Evolutionary conservation across 2,888 invertebrate genomes (phyloP), one percentile per base, ranked within the genome.

Genomic region (Uloborus plumipes): DNA sequence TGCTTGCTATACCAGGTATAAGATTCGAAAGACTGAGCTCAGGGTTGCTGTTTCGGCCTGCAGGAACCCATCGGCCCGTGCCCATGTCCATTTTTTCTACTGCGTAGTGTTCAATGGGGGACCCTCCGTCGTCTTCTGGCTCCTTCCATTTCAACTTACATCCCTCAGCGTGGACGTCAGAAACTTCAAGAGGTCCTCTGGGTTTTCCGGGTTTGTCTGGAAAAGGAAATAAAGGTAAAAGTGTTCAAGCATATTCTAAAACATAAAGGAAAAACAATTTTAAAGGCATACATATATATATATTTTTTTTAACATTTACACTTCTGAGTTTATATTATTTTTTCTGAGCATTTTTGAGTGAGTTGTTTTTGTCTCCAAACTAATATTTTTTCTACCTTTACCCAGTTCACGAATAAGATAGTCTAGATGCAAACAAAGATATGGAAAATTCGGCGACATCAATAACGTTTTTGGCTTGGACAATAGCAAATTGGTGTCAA

Each of bases 81-180:
- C 55, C 84, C 75, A 79, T 64, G 31, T 84, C 84, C 84, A 84
- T 84, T 88, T 96, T 97, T 89, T 99, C 99, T 66, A 99, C 93
- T 89, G 98, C 94, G 90, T 98, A 99, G 89, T 96, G 96, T 88
- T 96, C 96, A 88, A 98, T 95, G 50, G 98, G 97, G 85, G 93
- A 92, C 26, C 98, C 98, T 62, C 98, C 98, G 89, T 98, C 97
- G 90, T 98, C 97, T 88, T 94, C 93, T 0, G 98, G 98, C 67
- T 96, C 92, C 89, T 97, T 97, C 98, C 98, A 98, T 26, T 81
- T 88, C 81, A 98, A 92, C 85, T 95, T 95, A 86, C 96, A 97
- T 2, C 97, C 96, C 87, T 98, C 96, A 88, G 95, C 95, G 90
- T 94, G 95, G 6, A 98, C 93, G 89, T 97, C 96, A 0, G 94